These are phyloP conservation scores for Andinoacara biseriatus DNA, from an alignment of 2,113 vertebrate species.

Conservation along the genomic window DNA sequence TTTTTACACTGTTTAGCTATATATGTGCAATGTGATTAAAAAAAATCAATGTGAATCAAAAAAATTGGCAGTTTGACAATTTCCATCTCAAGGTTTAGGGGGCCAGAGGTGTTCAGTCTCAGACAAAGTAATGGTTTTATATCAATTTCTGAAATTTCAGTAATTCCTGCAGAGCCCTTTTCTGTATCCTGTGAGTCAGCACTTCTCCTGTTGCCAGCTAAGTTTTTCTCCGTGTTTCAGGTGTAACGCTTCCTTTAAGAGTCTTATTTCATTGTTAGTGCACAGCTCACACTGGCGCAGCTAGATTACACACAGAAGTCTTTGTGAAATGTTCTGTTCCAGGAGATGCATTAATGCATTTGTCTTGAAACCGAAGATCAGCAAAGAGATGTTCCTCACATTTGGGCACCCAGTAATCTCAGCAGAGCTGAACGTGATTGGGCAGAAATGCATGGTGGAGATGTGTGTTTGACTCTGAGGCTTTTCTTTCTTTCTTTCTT, in stretches of 20 bases:
- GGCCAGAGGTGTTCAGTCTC: background rate
- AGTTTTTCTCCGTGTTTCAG: slow-evolving; percentile 48
- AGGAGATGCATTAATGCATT: slow-evolving; percentile 57
- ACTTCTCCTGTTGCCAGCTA: background rate
- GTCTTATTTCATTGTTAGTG: slow-evolving; percentile 56
- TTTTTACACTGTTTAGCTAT: too few relatives aligned
- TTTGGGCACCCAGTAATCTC: slow-evolving; percentile 21
- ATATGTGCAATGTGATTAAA: too few relatives aligned
- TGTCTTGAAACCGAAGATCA: slow-evolving; percentile 58
- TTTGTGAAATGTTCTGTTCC: slow-evolving; percentile 61
- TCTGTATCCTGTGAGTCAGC: slow-evolving; percentile 44
- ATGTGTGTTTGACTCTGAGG: slow-evolving; percentile 5
- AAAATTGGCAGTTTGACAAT: background rate
- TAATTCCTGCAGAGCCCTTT: slow-evolving; percentile 23
- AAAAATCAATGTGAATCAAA: background rate
- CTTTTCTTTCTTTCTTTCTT: background rate
- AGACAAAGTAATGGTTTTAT: background rate
- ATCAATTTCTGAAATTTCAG: slow-evolving; percentile 25
- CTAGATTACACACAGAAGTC: slow-evolving; percentile 51
- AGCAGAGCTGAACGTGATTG: slow-evolving; percentile 36
- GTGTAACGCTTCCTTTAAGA: slow-evolving; percentile 3
- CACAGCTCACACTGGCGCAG: slow-evolving; percentile 25
- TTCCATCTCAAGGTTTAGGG: background rate
- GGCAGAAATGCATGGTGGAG: slow-evolving; percentile 28
- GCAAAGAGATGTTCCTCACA: slow-evolving; percentile 28